Conservation (phyloP, 2,888 invertebrate species). For the Xestia xanthographa region DNA sequence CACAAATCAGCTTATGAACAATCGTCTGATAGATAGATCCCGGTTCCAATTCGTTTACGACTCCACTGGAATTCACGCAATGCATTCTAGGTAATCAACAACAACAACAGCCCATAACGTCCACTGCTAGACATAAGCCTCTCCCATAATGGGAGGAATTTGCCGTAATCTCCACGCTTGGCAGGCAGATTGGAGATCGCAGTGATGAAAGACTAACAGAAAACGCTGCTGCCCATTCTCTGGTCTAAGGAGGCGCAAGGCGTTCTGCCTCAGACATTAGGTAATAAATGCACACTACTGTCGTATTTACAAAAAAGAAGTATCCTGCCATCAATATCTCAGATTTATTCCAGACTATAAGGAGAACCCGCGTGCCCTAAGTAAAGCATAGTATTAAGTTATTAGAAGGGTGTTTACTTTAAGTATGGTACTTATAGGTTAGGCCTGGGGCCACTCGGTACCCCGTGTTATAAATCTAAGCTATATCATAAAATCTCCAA, state of each 20-base stretch:
- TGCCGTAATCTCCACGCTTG: too few relatives aligned
- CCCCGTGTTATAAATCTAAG: slow-evolving; percentile 72
- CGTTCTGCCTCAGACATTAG: too few relatives aligned
- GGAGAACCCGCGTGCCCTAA: slow-evolving; percentile 37
- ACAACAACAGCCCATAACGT: too few relatives aligned
- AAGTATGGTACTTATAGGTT: slow-evolving; percentile 71
- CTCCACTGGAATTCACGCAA: not conserved
- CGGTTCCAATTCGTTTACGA: not conserved
- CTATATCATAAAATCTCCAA: slow-evolving; percentile 76
- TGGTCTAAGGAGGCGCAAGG: too few relatives aligned
- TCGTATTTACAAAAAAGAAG: not conserved
- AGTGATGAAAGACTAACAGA: too few relatives aligned
- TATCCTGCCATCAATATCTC: slow-evolving; percentile 10
- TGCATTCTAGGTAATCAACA: too few relatives aligned
- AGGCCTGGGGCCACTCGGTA: slow-evolving; percentile 66
- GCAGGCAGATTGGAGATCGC: too few relatives aligned
- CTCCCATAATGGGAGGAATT: too few relatives aligned
- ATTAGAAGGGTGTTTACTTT: slow-evolving; percentile 73
- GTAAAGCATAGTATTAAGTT: slow-evolving; percentile 73
- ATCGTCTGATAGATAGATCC: not conserved
- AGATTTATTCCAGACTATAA: slow-evolving; percentile 25
- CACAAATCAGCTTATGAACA: not conserved
- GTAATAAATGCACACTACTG: too few relatives aligned
- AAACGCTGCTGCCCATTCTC: too few relatives aligned
- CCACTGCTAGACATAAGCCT: too few relatives aligned